Evolutionary conservation across 1,140 invertebrate species (phyloP), one percentile per base, ranked within the genome.

Genomic region (Zelostemma sp.): DNA sequence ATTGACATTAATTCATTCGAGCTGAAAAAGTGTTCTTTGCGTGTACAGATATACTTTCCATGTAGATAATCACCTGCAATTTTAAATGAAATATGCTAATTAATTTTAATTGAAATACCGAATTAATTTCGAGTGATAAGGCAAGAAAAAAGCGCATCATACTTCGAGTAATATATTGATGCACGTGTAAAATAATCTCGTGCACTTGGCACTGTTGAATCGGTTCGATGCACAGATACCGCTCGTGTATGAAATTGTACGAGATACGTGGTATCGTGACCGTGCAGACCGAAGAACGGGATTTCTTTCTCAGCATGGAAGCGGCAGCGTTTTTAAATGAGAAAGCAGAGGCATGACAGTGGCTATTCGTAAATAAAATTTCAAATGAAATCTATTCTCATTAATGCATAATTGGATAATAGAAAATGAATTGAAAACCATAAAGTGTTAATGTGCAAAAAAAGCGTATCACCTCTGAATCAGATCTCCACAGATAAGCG

Each of bases 181-280:
- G 28, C 61, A 71, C 61, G 57, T 33, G 58, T 11, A 9, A 33
- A 57, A 28, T 43, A 46, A 70, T 70, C 61, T 70, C 47, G 61
- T 50, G 53, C 61, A 57, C 55, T 66, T 71, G 58, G 62, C 68
- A 71, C 62, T 21, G 49, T 21, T 46, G 49, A 71, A 63, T 71
- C 58, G 51, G 62, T 63, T 59, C 62, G 58, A 63, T 71, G 45
- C 59, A 17, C 55, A 54, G 67, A 61, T 66, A 66, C 48, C 47
- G 53, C 46, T 64, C 35, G 46, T 59, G 51, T 69, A 69, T 66
- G 62, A 71, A 66, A 71, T 66, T 48, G 58, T 64, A 59, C 67
- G 51, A 15, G 53, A 65, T 55, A 70, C 57, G 43, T 58, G 46
- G 50, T 62, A 54, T 71, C 68, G 68, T 71, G 68, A 71, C 63